Evolutionary conservation across 2,113 vertebrate species (phyloP).

Genomic region (Prunella himalayana): DNA sequence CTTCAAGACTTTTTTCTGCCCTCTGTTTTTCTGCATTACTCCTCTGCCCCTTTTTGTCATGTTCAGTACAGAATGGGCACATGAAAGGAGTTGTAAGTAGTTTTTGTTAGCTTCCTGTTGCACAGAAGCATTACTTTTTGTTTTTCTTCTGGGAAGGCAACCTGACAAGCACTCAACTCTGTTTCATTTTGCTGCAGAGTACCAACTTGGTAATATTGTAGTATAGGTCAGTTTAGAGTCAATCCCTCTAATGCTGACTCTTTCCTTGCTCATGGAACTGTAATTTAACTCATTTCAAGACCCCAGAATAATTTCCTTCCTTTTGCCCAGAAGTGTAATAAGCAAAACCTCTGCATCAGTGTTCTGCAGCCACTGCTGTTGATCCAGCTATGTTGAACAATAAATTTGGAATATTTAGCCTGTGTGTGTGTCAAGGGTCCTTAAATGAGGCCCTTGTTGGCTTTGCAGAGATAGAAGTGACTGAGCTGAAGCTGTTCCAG

Average conservation of each 20-base stretch:
- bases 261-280: not conserved
- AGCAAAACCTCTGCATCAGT: not conserved
- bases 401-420: not conserved
- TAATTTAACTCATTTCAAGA: not conserved
- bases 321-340: not conserved
- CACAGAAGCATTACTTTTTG: not conserved
- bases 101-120: not conserved
- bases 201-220: not conserved
- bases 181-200: not conserved
- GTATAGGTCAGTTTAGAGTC: not conserved
- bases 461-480: not conserved
- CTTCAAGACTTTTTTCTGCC: not conserved
- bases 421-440: not conserved
- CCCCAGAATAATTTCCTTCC: not conserved
- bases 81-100: not conserved
- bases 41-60: not conserved
- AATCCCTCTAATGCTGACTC: not conserved
- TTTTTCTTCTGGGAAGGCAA: not conserved
- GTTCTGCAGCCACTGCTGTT: not conserved
- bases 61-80: not conserved
- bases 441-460: not conserved
- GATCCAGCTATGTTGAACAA: fast-evolving
- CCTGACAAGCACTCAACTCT: not conserved
- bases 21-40: not conserved
- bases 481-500: not conserved